phyloP scores from a whole-genome alignment of 2,797 vertebrate genomes.

The Syngnathus acus region DNA sequence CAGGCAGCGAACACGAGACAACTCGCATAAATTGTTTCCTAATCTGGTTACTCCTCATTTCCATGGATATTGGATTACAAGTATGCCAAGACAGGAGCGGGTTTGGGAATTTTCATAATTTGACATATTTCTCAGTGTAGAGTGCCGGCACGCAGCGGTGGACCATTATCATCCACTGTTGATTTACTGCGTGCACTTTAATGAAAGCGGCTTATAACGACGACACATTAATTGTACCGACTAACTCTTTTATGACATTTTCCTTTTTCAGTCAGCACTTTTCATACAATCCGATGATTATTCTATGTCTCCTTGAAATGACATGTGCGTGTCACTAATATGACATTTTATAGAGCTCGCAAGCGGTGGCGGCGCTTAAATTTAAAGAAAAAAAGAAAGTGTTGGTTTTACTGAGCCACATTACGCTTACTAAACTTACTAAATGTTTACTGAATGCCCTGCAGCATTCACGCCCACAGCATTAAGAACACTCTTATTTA shows the following conservation, averaged over 20 bases:
- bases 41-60: conserved; percentile 72
- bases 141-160: background rate
- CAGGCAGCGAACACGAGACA: conserved; percentile 59
- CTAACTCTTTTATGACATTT: background rate
- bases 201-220: background rate
- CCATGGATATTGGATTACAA: conserved; percentile 64
- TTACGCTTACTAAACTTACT: background rate
- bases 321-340: background rate
- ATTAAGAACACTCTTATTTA: background rate
- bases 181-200: background rate
- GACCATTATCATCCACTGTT: background rate
- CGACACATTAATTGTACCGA: background rate
- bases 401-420: background rate
- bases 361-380: background rate
- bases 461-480: background rate
- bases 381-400: background rate
- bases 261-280: background rate
- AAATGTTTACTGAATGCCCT: conserved; percentile 2
- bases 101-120: conserved; percentile 2
- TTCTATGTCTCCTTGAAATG: background rate
- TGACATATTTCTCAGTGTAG: background rate
- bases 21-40: conserved; percentile 72
- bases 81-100: conserved; percentile 8
- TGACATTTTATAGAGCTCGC: background rate
- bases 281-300: background rate